These are phyloP conservation scores for Cichladusa arquata DNA, from an alignment of 2,113 vertebrate species.

Conservation along the genomic window DNA sequence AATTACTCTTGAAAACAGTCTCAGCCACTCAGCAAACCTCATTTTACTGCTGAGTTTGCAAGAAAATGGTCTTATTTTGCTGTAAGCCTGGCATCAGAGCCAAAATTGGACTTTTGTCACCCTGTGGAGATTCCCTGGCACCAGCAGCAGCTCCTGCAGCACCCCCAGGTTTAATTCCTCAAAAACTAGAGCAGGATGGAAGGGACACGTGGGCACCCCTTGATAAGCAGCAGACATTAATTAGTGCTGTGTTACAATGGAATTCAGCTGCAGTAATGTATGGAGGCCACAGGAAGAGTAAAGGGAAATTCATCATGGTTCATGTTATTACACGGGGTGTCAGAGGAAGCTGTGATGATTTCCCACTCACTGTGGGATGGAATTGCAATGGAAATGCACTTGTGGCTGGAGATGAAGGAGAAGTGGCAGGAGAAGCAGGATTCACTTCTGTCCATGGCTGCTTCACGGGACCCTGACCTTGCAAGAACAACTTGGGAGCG, in stretches of 20 bases:
- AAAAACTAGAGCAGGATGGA: not conserved
- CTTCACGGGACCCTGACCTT: rapidly evolving
- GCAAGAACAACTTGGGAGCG: not conserved
- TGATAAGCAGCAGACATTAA: constrained; percentile 54
- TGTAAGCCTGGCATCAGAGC: not conserved
- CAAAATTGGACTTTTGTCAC: not conserved
- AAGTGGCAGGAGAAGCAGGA: not conserved
- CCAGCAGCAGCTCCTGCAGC: not conserved
- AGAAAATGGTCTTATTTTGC: not conserved
- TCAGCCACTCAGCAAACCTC: not conserved
- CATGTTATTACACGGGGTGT: constrained; percentile 51
- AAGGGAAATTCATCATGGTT: constrained; percentile 50
- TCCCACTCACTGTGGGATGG: constrained; percentile 39
- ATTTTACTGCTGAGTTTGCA: not conserved
- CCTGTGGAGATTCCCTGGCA: not conserved
- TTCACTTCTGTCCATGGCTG: not conserved
- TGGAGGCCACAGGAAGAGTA: constrained; percentile 40
- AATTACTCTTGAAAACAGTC: not conserved
- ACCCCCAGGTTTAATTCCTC: not conserved
- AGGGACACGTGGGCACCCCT: not conserved
- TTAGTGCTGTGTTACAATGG: constrained; percentile 29
- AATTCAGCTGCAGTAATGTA: constrained; percentile 48
- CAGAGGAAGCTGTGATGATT: constrained; percentile 42
- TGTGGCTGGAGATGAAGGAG: not conserved
- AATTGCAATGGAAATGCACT: constrained; percentile 41